Percentiles rank a stretch among this genome's conserved stretches.
These are phyloP conservation scores for Archilochus colubris DNA, from an alignment of 2,113 vertebrate genomes.

Conservation along the genomic window DNA sequence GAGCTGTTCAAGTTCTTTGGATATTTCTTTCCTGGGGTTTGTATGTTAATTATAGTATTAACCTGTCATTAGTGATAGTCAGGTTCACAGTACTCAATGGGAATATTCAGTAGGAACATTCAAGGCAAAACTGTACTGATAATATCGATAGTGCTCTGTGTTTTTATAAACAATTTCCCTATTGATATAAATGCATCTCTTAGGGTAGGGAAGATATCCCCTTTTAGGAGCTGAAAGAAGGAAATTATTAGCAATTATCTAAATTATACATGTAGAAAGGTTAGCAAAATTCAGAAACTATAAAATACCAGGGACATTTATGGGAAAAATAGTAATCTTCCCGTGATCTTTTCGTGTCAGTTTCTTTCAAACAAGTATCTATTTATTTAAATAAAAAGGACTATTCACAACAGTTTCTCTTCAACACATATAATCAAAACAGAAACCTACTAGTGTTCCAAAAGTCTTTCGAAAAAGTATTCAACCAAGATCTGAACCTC, in stretches of 20 bases:
- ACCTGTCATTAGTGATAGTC: background rate
- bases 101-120: background rate
- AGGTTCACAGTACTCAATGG: background rate
- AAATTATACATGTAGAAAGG: background rate
- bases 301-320: background rate
- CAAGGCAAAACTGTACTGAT: background rate
- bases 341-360: conserved; percentile 12
- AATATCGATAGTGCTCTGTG: background rate
- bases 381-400: conserved; percentile 45
- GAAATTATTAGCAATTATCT: conserved; percentile 42
- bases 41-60: background rate
- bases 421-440: conserved; percentile 35
- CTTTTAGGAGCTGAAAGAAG: background rate
- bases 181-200: conserved; percentile 34
- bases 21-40: background rate
- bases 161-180: background rate
- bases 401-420: background rate
- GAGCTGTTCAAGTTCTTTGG: background rate
- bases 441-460: conserved; percentile 45
- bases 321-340: conserved; percentile 15
- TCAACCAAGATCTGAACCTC: background rate
- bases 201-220: background rate
- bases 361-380: conserved; percentile 29
- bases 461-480: conserved; percentile 39
- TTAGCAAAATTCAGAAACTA: background rate